Percentiles rank a stretch among this genome's conserved stretches.
phyloP scores from a whole-genome alignment of 2,113 vertebrate species.

The Clarias batrachus region DNA sequence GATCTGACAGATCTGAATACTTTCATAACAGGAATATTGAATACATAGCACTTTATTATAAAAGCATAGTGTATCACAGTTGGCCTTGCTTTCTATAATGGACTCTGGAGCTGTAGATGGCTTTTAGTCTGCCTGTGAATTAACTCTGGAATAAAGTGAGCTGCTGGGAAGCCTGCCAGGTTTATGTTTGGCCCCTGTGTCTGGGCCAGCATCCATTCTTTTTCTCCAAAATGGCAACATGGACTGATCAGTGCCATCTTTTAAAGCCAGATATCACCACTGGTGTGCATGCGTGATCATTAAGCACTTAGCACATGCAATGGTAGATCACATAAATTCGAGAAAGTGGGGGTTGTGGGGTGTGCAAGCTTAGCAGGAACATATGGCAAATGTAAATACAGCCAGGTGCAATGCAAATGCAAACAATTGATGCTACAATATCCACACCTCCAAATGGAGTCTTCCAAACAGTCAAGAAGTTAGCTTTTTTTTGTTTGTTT shows the following conservation, averaged over 20 bases:
- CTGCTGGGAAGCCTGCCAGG: conserved; percentile 44
- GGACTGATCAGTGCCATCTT: conserved; percentile 58
- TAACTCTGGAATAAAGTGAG: conserved; percentile 30
- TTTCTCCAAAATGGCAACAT: conserved; percentile 49
- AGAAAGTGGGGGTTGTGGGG: conserved; percentile 14
- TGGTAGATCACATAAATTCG: conserved; percentile 19
- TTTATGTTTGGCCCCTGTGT: conserved; percentile 49
- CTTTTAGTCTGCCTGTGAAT: background rate
- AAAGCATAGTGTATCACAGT: background rate
- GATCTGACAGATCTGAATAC: background rate
- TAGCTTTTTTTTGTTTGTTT: no score
- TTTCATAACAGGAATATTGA: background rate
- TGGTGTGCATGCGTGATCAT: background rate
- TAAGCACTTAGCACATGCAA: conserved; percentile 17
- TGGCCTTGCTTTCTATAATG: conserved; percentile 17
- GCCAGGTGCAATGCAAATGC: background rate
- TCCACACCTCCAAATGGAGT: background rate
- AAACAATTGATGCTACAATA: background rate
- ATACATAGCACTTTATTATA: background rate
- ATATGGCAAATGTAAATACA: background rate
- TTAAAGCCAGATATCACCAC: conserved; percentile 59
- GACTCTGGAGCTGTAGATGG: background rate
- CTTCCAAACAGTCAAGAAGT: background rate
- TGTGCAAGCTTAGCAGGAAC: background rate
- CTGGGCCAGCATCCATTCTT: conserved; percentile 15